These are phyloP conservation scores for Heliconius hewitsoni DNA, from an alignment of 1,140 invertebrate species.

Conservation along the genomic window DNA sequence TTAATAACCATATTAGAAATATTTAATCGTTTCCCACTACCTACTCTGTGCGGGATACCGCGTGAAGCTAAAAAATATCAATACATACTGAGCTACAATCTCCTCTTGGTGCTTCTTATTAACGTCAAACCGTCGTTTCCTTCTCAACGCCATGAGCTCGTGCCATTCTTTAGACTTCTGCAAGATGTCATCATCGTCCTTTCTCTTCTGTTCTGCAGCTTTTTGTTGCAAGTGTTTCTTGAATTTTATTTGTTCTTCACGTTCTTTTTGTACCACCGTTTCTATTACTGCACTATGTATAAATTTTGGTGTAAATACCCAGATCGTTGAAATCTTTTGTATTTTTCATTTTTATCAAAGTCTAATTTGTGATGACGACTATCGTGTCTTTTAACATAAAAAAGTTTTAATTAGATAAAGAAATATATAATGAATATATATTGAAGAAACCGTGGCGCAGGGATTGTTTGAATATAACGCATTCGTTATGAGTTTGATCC, in stretches of 20 bases:
- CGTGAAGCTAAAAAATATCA: background rate
- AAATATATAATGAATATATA: no score
- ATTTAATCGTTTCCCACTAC: background rate
- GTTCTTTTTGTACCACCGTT: conserved; percentile 70
- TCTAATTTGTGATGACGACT: no score
- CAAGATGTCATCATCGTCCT: conserved; percentile 62
- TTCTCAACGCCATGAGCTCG: conserved; percentile 50
- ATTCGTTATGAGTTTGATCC: no score
- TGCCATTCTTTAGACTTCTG: conserved; percentile 67
- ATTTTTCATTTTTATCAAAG: no score
- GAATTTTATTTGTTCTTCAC: conserved; percentile 71
- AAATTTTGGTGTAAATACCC: background rate
- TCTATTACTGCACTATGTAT: conserved; percentile 69
- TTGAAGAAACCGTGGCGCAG: no score
- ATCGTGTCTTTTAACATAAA: no score
- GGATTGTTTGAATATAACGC: no score
- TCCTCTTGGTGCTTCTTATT: conserved; percentile 69
- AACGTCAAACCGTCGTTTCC: conserved; percentile 54
- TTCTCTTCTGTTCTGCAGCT: conserved; percentile 54
- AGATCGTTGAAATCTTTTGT: no score
- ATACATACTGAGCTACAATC: conserved; percentile 62
- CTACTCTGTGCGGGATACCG: background rate
- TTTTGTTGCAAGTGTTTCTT: conserved; percentile 50
- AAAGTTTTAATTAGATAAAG: no score
- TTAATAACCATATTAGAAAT: no score